phyloP scores from a whole-genome alignment of 1,140 invertebrate genomes.

The Spodoptera litura region DNA sequence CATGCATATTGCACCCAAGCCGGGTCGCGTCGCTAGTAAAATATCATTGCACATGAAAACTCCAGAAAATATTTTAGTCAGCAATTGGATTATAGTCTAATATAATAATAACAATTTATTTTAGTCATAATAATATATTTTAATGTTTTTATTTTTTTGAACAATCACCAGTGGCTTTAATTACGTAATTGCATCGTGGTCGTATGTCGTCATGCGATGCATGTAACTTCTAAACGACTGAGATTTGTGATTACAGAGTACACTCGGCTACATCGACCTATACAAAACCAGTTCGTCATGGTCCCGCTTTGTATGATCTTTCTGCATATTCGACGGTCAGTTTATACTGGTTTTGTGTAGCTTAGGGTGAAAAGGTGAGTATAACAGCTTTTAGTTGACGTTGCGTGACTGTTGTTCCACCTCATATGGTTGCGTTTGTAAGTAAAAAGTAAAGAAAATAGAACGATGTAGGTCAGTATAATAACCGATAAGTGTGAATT shows the following conservation, averaged over 20 bases:
- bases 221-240: constrained; percentile 34
- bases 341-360: no score
- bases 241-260: constrained; percentile 24
- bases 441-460: constrained; percentile 17
- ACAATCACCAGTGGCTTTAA: constrained; percentile 2
- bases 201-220: constrained; percentile 26
- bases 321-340: no score
- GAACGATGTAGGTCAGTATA: constrained; percentile 1
- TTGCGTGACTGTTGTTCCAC: constrained; percentile 32
- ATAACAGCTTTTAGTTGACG: not conserved
- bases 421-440: constrained; percentile 10
- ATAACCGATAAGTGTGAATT: not conserved
- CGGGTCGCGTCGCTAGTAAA: no score
- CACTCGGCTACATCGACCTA: no score
- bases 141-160: constrained; percentile 1
- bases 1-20: no score
- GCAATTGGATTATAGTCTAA: no score
- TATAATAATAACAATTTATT: not conserved
- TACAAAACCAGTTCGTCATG: no score
- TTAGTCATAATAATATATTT: not conserved
- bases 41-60: no score
- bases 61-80: no score
- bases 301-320: no score
- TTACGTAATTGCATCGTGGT: constrained; percentile 31
- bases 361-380: no score